Conservation (phyloP, 1,140 invertebrate species). For the Drosophila jambulina region DNA sequence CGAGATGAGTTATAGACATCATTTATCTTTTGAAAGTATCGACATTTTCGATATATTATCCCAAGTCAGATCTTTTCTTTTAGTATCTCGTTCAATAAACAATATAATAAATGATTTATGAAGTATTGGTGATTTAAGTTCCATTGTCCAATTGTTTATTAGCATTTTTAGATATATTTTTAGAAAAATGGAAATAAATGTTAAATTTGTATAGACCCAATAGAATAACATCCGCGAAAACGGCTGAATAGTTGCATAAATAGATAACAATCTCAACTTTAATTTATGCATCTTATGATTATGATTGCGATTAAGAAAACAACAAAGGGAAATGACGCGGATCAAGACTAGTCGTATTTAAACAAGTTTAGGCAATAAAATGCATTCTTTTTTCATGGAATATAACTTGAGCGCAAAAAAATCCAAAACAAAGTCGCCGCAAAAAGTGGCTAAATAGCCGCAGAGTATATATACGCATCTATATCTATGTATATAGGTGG, state of each 20-base stretch:
- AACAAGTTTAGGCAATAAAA: conserved; percentile 26
- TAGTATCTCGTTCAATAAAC: not conserved
- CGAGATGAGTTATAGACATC: not conserved
- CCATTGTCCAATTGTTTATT: not conserved
- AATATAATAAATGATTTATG: not conserved
- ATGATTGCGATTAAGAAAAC: conserved; percentile 2
- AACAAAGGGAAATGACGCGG: not conserved
- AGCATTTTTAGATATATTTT: not conserved
- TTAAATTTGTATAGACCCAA: not conserved
- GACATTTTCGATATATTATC: not conserved
- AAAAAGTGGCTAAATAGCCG: conserved; percentile 64
- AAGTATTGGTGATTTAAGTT: not conserved
- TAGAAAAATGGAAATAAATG: not conserved
- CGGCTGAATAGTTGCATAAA: conserved; percentile 5
- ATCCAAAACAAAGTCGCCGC: conserved; percentile 51
- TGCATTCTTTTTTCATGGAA: conserved; percentile 22
- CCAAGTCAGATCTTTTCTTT: not conserved
- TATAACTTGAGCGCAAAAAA: conserved; percentile 16
- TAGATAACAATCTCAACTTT: conserved; percentile 2
- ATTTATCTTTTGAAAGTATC: not conserved
- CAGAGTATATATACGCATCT: conserved; percentile 34
- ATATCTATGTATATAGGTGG: conserved; percentile 26
- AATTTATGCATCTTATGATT: conserved; percentile 3
- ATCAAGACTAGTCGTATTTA: not conserved
- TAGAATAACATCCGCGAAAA: not conserved